A percentile compares a stretch with the other conserved stretches of the same genome.
Conservation (phyloP, 2,113 vertebrate species). For the Mus musculus region GRCm39 chr5:48473001-48473500, state of each 20-base stretch:
- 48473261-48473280: neutral
- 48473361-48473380: neutral
- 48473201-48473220: neutral
- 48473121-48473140: neutral
- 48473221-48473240: neutral
- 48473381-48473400: neutral
- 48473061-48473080: neutral
- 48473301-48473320: neutral
- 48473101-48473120: neutral
- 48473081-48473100: neutral
- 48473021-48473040: neutral
- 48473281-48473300: neutral
- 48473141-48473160: neutral
- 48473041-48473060: neutral
- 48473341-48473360: neutral
- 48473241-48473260: accelerated
- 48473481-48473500: too few relatives aligned
- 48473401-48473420: too few relatives aligned
- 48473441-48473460: neutral
- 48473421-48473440: neutral
- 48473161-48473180: neutral
- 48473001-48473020: neutral
- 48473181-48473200: neutral
- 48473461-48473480: neutral
- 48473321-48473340: neutral